Percentiles rank a stretch among this genome's conserved stretches.
phyloP scores from a whole-genome alignment of 2,113 vertebrate genomes.

The Peromyscus californicus region DNA sequence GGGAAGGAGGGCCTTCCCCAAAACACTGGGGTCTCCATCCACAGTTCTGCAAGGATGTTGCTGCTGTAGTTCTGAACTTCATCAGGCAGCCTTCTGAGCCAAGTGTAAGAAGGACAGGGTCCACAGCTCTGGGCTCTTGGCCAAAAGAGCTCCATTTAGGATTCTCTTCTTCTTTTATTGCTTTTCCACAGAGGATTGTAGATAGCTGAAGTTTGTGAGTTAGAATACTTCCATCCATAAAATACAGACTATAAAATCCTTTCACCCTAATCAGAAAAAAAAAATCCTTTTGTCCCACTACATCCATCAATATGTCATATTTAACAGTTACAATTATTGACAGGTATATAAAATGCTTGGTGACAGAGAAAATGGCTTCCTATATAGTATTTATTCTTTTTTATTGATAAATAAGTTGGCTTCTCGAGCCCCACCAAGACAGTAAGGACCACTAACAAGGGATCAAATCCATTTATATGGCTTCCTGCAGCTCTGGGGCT shows the following conservation, averaged over 20 bases:
- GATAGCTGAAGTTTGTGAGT: conserved; percentile 67
- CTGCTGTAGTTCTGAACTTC: too few relatives aligned
- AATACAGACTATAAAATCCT: conserved; percentile 77
- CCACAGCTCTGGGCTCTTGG: not conserved
- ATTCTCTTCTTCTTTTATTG: conserved; percentile 66
- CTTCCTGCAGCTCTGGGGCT: conserved; percentile 57
- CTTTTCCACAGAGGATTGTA: conserved; percentile 67
- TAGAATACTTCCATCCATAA: conserved; percentile 81
- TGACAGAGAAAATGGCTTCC: conserved; percentile 81
- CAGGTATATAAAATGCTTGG: conserved; percentile 79
- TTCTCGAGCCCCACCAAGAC: conserved; percentile 65
- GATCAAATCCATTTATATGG: conserved; percentile 63
- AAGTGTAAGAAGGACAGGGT: not conserved
- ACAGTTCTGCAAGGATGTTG: not conserved
- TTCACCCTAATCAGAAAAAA: conserved; percentile 71
- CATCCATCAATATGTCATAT: conserved; percentile 81
- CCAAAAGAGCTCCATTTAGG: conserved; percentile 53
- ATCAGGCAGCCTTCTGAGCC: not conserved
- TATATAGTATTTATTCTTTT: conserved; percentile 82
- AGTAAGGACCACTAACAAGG: conserved; percentile 64
- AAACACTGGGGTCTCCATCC: not conserved
- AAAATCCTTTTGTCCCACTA: conserved; percentile 63
- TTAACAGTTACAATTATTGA: conserved; percentile 82
- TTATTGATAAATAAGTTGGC: conserved; percentile 83
- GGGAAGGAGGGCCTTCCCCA: fast-evolving